Conservation (phyloP, 2,888 invertebrate species). For the Catocala fraxini region DNA sequence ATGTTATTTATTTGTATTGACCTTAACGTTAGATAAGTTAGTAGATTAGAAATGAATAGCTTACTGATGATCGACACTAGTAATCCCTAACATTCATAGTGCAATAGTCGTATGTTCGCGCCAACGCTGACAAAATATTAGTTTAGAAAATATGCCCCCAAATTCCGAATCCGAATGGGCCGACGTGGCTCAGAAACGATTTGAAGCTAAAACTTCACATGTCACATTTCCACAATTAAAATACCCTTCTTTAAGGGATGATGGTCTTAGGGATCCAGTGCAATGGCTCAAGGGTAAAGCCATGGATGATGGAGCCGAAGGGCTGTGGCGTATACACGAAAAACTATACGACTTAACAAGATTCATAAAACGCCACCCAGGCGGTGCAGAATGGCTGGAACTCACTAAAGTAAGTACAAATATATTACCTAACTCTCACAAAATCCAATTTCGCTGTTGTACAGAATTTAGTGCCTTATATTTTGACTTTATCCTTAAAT, state of each 20-base stretch:
- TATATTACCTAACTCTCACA: neutral
- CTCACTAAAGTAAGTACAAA: constrained; percentile 88
- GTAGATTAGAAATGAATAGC: too few relatives aligned
- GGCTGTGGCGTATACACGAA: constrained; percentile 92
- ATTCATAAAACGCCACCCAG: constrained; percentile 94
- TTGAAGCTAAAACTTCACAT: constrained; percentile 67
- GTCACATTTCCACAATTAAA: constrained; percentile 83
- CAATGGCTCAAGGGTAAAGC: constrained; percentile 90
- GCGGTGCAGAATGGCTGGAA: constrained; percentile 92
- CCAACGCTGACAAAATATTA: too few relatives aligned
- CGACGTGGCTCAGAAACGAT: constrained; percentile 60
- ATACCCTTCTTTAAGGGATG: constrained; percentile 82
- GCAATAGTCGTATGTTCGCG: neutral
- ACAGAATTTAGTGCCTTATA: neutral
- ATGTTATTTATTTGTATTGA: too few relatives aligned
- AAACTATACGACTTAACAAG: constrained; percentile 94
- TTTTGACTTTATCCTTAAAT: constrained; percentile 2
- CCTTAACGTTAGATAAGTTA: too few relatives aligned
- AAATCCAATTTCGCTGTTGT: neutral
- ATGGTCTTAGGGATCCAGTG: constrained; percentile 62
- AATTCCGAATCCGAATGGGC: constrained; percentile 47
- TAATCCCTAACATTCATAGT: neutral
- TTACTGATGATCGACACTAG: neutral
- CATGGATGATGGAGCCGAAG: constrained; percentile 91
- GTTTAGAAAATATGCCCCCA: constrained; percentile 48